Evolutionary conservation across 1,140 invertebrate species (phyloP), one percentile per base, ranked within the genome.

Genomic region (Ephestia elutella): DNA sequence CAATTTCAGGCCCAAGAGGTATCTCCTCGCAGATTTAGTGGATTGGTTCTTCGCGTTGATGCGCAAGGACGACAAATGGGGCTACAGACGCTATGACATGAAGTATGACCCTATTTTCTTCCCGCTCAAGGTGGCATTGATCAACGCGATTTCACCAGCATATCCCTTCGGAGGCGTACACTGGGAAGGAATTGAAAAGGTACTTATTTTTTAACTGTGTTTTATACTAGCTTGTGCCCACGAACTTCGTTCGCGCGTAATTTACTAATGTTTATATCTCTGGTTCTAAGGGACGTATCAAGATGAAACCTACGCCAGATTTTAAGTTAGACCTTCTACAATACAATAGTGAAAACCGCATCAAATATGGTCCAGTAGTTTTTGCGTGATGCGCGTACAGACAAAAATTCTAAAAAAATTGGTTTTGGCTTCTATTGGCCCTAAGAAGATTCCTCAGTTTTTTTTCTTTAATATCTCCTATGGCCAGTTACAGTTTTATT

Each of bases 141-240:
- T 90, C 25, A 91, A 93, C 67, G 71, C 84, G 7, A 56, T 94
- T 0, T 91, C 89, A 35, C 89, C 91, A 0, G 90, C 90, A n/a
- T 92, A 90, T 68, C 95, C 95, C 0, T 73, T 93, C 15, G 93
- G 91, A 13, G 86, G 90, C 62, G 66, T 97, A 19, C 92, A 92
- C 65, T 93, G 93, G 91, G 96, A 97, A 75, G 91, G 92, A 60
- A 75, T 98, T 25, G 96, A 98, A 90, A 91, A 91, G 86, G 95
- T 96, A 91, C 80, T 74, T 63, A 54, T 54, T 63, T 25, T 28
- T 9, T 30, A 49, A 32, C 17, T 25, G 21, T 54, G 25, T 50
- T 5, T 5, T 50, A 50, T 50, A 5, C 0, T n/a, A n/a, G n/a
- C n/a, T n/a, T n/a, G n/a, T n/a, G n/a, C n/a, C n/a, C n/a, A n/a